phyloP scores from a whole-genome alignment of 2,888 invertebrate genomes.

The Drosophila quinaria region DNA sequence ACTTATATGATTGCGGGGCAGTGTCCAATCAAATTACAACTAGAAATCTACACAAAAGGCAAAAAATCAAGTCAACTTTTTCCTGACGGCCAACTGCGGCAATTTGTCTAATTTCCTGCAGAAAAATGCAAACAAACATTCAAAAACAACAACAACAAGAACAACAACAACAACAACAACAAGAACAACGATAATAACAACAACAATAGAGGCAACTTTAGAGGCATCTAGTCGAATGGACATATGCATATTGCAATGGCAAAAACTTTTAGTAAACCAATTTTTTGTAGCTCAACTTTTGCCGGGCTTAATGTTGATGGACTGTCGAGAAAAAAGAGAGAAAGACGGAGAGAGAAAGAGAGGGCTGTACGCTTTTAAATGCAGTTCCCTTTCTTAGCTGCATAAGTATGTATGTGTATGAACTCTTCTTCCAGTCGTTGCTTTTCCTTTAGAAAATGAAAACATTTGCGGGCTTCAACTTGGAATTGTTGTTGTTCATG shows the following conservation, averaged over 20 bases:
- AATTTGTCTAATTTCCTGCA: slow-evolving; percentile 63
- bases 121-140: slow-evolving; percentile 55
- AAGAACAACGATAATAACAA: slow-evolving; percentile 24
- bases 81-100: slow-evolving; percentile 47
- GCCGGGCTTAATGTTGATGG: slow-evolving; percentile 42
- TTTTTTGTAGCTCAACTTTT: slow-evolving; percentile 45
- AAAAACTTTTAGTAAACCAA: slow-evolving; percentile 59
- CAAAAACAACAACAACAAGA: slow-evolving; percentile 34
- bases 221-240: slow-evolving; percentile 44
- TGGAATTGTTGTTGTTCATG: slow-evolving; percentile 36
- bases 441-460: slow-evolving; percentile 56
- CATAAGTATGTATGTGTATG: not conserved
- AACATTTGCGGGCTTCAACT: slow-evolving; percentile 65
- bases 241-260: slow-evolving; percentile 64
- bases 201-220: slow-evolving; percentile 22
- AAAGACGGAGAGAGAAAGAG: not conserved
- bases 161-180: slow-evolving; percentile 7
- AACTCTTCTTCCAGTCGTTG: slow-evolving; percentile 44
- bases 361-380: slow-evolving; percentile 42
- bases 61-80: slow-evolving; percentile 32
- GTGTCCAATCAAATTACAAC: slow-evolving; percentile 36
- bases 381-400: slow-evolving; percentile 45
- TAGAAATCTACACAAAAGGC: slow-evolving; percentile 24
- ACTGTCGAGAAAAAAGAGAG: slow-evolving; percentile 21
- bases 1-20: not conserved